Base-by-base conservation (phyloP, 1,140 invertebrate genomes). In the Saccostrea echinata region DNA sequence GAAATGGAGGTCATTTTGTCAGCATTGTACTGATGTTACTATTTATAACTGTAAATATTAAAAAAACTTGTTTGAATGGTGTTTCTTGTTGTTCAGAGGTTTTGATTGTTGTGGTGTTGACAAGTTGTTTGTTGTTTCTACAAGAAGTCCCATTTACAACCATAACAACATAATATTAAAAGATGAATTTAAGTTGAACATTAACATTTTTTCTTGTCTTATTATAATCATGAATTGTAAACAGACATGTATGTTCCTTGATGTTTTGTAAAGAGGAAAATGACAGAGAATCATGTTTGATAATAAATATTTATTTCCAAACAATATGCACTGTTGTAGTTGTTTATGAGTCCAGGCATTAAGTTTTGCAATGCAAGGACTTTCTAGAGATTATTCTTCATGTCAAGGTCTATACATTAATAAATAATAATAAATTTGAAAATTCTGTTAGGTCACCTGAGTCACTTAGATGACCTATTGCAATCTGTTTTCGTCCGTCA, bases 41-140 rank as follows among this genome's bases (percentile, higher is more conserved):
- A 76, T 76, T 76, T 76, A 76, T 33, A 76, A 76, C 27, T 76
- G 68, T 76, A 76, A 24, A 76, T 76, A 76, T 27, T 33, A 12
- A 64, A 64, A n/a, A 16, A 11, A 76, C 68, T 76, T 76, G 68
- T 76, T 76, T 76, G 68, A 76, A 76, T 76, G 68, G 68, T 13
- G 68, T 76, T 76, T 76, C 68, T 76, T 76, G 68, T 76, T 76
- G 68, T 76, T 76, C 68, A 76, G 68, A 76, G 68, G 64, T 27
- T 71, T 71, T 71, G 64, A 71, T 71, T 71, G 64, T 71, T 71
- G 64, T 71, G 64, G 64, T 71, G 64, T 71, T 71, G 27, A 71
- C 64, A 71, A 71, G 64, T 71, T 71, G 64, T 71, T 71, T 71
- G 64, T 71, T 71, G 64, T 71, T 71, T 71, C n/a, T 71, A 30